A percentile compares a stretch with the other conserved stretches of the same genome.
Conservation (phyloP, 2,797 vertebrate genomes). For the Oophaga sylvatica region DNA sequence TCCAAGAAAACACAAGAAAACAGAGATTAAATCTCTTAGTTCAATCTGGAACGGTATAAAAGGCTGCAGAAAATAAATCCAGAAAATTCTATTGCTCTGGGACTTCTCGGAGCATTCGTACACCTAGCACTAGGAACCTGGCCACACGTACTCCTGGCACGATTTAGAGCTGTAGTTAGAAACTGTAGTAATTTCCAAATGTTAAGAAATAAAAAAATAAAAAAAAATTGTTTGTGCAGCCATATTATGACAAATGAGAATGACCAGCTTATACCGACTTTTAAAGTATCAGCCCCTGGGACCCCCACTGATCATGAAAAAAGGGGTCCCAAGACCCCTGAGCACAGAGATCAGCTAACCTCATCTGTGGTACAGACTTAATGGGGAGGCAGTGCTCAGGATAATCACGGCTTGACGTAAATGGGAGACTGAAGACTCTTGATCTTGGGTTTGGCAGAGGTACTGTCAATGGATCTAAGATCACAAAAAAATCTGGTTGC, state of each 20-base stretch:
- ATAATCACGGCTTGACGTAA: no score
- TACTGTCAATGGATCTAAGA: no score
- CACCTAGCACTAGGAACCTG: background rate
- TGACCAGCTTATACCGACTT: no score
- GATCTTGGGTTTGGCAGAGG: no score
- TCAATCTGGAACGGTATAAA: background rate
- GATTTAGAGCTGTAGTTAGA: background rate
- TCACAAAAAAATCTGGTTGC: no score
- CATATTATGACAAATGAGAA: no score
- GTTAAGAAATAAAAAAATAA: background rate
- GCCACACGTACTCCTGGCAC: background rate
- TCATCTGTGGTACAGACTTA: background rate
- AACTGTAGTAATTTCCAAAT: background rate
- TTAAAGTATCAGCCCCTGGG: background rate
- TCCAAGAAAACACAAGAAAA: constrained; percentile 36
- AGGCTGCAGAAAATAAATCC: constrained; percentile 4
- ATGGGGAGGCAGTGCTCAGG: no score
- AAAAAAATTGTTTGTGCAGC: background rate
- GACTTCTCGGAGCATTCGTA: background rate
- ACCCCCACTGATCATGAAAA: no score
- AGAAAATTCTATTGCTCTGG: background rate
- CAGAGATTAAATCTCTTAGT: background rate
- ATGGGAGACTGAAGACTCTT: no score
- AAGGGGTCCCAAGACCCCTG: background rate
- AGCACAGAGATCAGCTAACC: background rate